phyloP scores from a whole-genome alignment of 2,113 vertebrate species.

The Syngnathus typhle region DNA sequence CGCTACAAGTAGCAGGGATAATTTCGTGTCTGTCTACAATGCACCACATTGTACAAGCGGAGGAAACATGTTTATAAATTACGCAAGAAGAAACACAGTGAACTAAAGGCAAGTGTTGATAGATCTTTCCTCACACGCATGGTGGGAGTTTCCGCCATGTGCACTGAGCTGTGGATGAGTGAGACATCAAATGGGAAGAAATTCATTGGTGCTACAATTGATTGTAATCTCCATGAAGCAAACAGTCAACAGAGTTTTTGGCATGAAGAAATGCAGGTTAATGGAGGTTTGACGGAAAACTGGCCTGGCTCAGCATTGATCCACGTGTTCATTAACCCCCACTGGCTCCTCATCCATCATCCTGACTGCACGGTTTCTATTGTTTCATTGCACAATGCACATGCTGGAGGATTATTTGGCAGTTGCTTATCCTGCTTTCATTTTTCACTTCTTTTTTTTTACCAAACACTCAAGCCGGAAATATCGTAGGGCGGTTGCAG shows the following conservation, averaged over 20 bases:
- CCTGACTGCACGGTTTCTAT: slow-evolving; percentile 32
- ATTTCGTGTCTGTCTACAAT: too few species aligned
- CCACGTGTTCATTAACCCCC: slow-evolving; percentile 58
- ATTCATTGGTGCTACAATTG: slow-evolving; percentile 29
- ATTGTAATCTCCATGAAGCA: slow-evolving; percentile 44
- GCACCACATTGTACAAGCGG: too few species aligned
- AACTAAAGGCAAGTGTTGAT: background rate
- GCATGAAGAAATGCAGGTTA: slow-evolving; percentile 24
- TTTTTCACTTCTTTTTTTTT: background rate
- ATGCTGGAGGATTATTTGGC: slow-evolving; percentile 14
- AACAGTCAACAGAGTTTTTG: slow-evolving; percentile 42
- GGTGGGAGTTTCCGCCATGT: background rate
- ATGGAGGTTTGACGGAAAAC: slow-evolving; percentile 26
- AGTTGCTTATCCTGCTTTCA: slow-evolving; percentile 4
- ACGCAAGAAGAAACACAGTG: background rate
- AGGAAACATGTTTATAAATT: background rate
- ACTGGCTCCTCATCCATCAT: slow-evolving; percentile 60
- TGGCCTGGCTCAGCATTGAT: slow-evolving; percentile 40
- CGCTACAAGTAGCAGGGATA: background rate
- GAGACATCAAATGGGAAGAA: slow-evolving; percentile 30
- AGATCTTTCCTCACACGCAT: background rate
- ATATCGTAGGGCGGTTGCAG: background rate
- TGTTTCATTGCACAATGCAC: slow-evolving; percentile 27
- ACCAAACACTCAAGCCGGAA: background rate
- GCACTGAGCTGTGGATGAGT: slow-evolving; percentile 17